Percentiles rank a stretch among this genome's conserved stretches.
phyloP scores from a whole-genome alignment of 2,797 vertebrate genomes.

The Cryptoblepharus egeriae region DNA sequence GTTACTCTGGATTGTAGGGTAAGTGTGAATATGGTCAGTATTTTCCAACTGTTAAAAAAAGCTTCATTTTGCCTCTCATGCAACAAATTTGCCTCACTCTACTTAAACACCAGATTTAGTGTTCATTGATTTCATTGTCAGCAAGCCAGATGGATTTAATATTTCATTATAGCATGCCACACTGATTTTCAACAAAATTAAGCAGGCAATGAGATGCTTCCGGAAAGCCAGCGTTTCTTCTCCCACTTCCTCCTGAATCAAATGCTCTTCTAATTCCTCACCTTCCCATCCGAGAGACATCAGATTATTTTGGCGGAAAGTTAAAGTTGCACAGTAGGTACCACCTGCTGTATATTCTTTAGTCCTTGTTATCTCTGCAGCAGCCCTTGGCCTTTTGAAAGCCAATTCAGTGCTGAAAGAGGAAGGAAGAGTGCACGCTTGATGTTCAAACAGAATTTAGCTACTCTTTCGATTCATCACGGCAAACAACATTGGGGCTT shows the following conservation, averaged over 20 bases:
- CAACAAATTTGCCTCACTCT: no score
- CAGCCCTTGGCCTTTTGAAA: slow-evolving; percentile 58
- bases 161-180: neutral
- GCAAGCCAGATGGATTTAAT: neutral
- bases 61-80: no score
- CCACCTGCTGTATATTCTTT: slow-evolving; percentile 55
- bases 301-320: slow-evolving; percentile 30
- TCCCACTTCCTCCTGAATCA: slow-evolving; percentile 16
- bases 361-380: slow-evolving; percentile 50
- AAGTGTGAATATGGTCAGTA: no score
- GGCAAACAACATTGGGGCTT: slow-evolving; percentile 24
- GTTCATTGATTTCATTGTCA: neutral
- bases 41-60: no score
- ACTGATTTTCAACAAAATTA: neutral
- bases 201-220: fast-evolving
- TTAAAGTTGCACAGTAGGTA: slow-evolving; percentile 48
- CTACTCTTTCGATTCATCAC: slow-evolving; percentile 37
- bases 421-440: slow-evolving; percentile 38
- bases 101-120: no score
- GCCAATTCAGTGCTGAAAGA: slow-evolving; percentile 25
- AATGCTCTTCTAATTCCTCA: neutral
- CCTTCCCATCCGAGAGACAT: slow-evolving; percentile 34
- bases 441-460: slow-evolving; percentile 47
- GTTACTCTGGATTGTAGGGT: no score
- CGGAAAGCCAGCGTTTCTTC: slow-evolving; percentile 2